Evolutionary conservation across 2,797 vertebrate species (phyloP).

Genomic region (Zenarchopterus dispar): DNA sequence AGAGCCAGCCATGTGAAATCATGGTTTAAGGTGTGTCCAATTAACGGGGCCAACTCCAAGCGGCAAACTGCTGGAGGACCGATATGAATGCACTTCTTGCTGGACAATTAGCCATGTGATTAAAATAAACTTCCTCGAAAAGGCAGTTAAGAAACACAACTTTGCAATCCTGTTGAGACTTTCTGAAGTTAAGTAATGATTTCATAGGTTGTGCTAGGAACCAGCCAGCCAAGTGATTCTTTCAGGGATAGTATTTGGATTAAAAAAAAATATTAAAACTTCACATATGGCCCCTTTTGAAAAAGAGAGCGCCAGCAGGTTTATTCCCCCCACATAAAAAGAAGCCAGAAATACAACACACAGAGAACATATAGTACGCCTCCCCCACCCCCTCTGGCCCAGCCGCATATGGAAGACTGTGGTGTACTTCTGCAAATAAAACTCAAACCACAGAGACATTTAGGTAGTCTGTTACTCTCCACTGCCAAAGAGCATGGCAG

Average conservation of each 20-base stretch:
- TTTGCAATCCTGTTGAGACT: constrained; percentile 12
- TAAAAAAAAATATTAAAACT: constrained; percentile 52
- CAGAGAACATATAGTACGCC: constrained; percentile 39
- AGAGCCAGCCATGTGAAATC: constrained; percentile 75
- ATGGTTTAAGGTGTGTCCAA: constrained; percentile 78
- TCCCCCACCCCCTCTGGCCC: constrained; percentile 40
- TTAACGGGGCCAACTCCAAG: constrained; percentile 56
- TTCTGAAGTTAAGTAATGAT: constrained; percentile 29
- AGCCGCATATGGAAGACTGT: constrained; percentile 58
- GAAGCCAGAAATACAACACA: constrained; percentile 58
- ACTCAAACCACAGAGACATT: constrained; percentile 68
- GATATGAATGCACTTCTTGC: constrained; percentile 6
- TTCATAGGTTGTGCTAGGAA: constrained; percentile 12
- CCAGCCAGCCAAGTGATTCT: constrained; percentile 30
- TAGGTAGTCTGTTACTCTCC: constrained; percentile 53
- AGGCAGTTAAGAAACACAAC: constrained; percentile 7
- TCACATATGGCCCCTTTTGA: constrained; percentile 39
- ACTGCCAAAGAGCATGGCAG: constrained; percentile 58
- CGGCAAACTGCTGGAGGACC: constrained; percentile 9
- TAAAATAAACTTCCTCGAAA: neutral
- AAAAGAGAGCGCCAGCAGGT: constrained; percentile 38
- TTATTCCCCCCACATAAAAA: constrained; percentile 47
- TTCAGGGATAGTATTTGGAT: constrained; percentile 44
- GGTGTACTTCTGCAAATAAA: constrained; percentile 70
- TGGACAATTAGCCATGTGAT: constrained; percentile 8